phyloP scores from a whole-genome alignment of 2,797 vertebrate species.

The Tamandua tetradactyla region DNA sequence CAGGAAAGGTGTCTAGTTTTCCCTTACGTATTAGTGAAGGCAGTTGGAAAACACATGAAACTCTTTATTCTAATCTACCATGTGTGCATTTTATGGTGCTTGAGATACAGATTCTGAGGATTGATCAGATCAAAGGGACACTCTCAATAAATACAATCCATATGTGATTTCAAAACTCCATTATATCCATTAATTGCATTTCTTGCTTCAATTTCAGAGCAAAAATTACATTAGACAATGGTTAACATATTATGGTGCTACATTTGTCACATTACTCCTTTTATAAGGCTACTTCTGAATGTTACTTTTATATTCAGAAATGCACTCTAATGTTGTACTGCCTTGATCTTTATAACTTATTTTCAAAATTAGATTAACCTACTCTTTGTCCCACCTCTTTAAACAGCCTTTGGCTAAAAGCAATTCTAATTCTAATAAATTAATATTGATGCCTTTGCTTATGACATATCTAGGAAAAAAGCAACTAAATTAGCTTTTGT shows the following conservation, averaged over 20 bases:
- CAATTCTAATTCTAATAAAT: slow-evolving; percentile 54
- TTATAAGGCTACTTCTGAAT: slow-evolving; percentile 53
- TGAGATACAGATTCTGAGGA: neutral
- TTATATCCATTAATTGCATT: slow-evolving; percentile 16
- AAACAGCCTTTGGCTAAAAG: slow-evolving; percentile 55
- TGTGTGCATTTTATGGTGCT: neutral
- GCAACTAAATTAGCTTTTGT: neutral
- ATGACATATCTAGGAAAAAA: slow-evolving; percentile 1
- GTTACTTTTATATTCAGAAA: slow-evolving; percentile 47
- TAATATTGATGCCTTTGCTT: slow-evolving; percentile 36
- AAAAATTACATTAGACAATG: slow-evolving; percentile 20
- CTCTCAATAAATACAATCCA: slow-evolving; percentile 21
- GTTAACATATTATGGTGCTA: neutral
- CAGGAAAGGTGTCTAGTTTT: neutral
- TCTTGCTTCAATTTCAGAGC: slow-evolving; percentile 45
- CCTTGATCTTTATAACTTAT: slow-evolving; percentile 56
- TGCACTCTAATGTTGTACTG: slow-evolving; percentile 25
- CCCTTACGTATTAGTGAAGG: neutral
- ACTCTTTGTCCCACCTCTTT: slow-evolving; percentile 36
- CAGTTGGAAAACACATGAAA: neutral
- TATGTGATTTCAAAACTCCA: neutral
- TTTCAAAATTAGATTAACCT: slow-evolving; percentile 63
- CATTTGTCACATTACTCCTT: slow-evolving; percentile 17
- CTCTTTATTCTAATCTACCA: neutral
- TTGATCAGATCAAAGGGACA: neutral